Conservation (phyloP, 2,797 vertebrate genomes). For the Microhierax caerulescens region DNA sequence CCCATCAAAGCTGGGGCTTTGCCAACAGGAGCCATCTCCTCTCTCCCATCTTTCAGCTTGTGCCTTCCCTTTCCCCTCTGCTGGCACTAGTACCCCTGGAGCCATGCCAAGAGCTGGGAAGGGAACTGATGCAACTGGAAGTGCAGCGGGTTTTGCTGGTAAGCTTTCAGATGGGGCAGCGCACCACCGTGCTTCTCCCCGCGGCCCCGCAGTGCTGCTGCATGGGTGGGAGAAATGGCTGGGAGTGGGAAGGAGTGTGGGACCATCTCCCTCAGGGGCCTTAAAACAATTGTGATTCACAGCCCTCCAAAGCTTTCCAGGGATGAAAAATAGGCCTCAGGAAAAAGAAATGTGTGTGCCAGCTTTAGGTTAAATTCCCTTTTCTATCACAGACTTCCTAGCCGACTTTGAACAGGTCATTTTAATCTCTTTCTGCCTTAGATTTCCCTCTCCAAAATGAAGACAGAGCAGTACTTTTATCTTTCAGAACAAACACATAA, state of each 20-base stretch:
- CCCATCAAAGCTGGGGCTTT: not conserved
- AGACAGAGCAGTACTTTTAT: slow-evolving; percentile 29
- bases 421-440: slow-evolving; percentile 21
- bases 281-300: not conserved
- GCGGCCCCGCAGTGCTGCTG: not conserved
- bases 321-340: not conserved
- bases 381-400: slow-evolving; percentile 2
- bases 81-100: not conserved
- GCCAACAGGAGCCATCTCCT: not conserved
- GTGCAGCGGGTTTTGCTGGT: not conserved
- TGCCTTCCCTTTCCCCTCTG: not conserved
- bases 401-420: slow-evolving; percentile 37
- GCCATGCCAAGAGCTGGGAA: not conserved
- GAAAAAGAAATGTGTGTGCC: not conserved
- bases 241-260: not conserved
- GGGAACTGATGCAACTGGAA: not conserved
- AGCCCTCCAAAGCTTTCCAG: not conserved
- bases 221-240: not conserved
- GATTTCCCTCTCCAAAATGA: slow-evolving; percentile 4
- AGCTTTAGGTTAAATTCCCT: slow-evolving; percentile 17
- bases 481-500: slow-evolving; percentile 31
- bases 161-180: not conserved
- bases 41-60: not conserved
- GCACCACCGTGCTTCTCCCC: not conserved
- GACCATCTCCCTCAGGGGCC: not conserved